Evolutionary conservation across 1,140 invertebrate species (phyloP).

Genomic region (Fopius arisanus): DNA sequence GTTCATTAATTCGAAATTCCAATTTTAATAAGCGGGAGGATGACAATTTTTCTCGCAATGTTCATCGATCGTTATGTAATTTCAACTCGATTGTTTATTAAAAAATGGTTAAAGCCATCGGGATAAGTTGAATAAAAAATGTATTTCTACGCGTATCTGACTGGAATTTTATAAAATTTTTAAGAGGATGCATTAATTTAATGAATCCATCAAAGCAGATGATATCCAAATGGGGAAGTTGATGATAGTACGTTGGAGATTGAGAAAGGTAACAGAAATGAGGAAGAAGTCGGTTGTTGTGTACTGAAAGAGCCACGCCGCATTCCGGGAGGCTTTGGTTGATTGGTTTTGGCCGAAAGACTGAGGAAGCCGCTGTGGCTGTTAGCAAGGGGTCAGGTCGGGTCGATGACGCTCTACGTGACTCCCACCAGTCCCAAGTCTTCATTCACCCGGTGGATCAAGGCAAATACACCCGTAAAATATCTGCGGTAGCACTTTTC

Average conservation of each 20-base stretch:
- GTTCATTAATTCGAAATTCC: too few relatives aligned
- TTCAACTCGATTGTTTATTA: too few relatives aligned
- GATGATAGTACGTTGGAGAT: not conserved
- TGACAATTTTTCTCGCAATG: too few relatives aligned
- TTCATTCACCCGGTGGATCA: conserved; percentile 19
- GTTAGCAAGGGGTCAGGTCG: conserved; percentile 31
- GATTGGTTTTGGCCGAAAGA: conserved; percentile 30
- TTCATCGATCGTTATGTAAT: too few relatives aligned
- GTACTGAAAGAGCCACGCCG: conserved; percentile 18
- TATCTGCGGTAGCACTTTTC: conserved; percentile 25
- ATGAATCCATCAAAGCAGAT: too few relatives aligned
- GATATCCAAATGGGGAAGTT: not conserved
- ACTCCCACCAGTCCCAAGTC: conserved; percentile 35
- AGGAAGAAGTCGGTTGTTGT: not conserved
- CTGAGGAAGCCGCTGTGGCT: not conserved
- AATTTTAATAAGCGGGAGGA: too few relatives aligned
- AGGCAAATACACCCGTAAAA: not conserved
- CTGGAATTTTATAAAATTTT: too few relatives aligned
- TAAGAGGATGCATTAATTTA: too few relatives aligned
- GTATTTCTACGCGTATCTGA: too few relatives aligned
- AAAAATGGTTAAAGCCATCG: too few relatives aligned
- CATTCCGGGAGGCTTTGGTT: conserved; percentile 31
- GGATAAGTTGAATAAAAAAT: too few relatives aligned
- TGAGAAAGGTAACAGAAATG: not conserved
- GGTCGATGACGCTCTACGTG: conserved; percentile 39